A percentile compares a stretch with the other conserved stretches of the same genome.
Evolutionary conservation across 2,888 invertebrate genomes (phyloP).

Genomic region (Eristalis arbustorum): DNA sequence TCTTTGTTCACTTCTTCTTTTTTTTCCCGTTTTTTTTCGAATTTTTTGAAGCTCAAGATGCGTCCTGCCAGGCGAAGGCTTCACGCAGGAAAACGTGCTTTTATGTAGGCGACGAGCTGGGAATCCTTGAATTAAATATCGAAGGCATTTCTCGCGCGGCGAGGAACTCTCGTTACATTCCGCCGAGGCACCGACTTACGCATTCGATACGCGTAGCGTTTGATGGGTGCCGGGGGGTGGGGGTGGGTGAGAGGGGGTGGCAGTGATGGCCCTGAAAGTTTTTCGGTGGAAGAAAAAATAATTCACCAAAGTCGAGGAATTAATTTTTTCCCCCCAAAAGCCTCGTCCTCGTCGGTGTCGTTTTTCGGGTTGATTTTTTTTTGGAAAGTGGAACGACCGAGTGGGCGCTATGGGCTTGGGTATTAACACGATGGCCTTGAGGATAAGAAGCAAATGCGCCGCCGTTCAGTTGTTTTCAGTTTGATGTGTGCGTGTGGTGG

Average conservation of each 20-base stretch:
- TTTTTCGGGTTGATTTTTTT: not conserved
- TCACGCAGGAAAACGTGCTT: slow-evolving; percentile 48
- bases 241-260: not conserved
- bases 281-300: not conserved
- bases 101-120: slow-evolving; percentile 7
- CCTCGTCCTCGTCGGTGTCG: slow-evolving; percentile 2
- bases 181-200: slow-evolving; percentile 10
- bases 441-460: slow-evolving; percentile 26
- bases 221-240: not conserved
- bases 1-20: slow-evolving; percentile 15
- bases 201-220: slow-evolving; percentile 43
- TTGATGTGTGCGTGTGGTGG: not conserved
- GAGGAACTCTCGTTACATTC: slow-evolving; percentile 18
- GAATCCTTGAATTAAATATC: slow-evolving; percentile 51
- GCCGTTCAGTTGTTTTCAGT: not conserved
- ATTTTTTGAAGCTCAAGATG: slow-evolving; percentile 14
- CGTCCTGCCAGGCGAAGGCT: slow-evolving; percentile 18
- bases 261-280: slow-evolving; percentile 45
- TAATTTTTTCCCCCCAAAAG: slow-evolving; percentile 20
- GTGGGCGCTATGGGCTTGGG: not conserved
- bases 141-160: slow-evolving; percentile 29
- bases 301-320: slow-evolving; percentile 18
- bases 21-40: not conserved
- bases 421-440: slow-evolving; percentile 34
- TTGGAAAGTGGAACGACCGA: slow-evolving; percentile 11